Base-by-base conservation (phyloP, 2,888 invertebrate species). In the Anoncus sp. region DNA sequence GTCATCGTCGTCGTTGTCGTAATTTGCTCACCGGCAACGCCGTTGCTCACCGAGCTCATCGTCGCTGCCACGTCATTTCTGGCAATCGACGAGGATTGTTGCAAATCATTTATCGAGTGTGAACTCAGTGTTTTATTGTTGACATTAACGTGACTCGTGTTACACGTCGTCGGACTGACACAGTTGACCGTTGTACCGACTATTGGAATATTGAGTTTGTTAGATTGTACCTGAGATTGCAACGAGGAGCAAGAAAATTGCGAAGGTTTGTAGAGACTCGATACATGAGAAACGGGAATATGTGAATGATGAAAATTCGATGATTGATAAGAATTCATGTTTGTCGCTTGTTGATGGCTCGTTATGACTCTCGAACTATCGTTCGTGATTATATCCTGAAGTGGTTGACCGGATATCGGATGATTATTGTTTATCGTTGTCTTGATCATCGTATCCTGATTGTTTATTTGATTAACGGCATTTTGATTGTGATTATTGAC, bases 291-390 rank as follows among this genome's bases (percentile, higher is more conserved):
- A 4, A 85, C 87, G 0, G 89, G 86, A 76, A 88, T 87, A 16
- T 88, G 90, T 1, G 87, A 84, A 81, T 87, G 88, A 82, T 88
- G 89, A 55, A 85, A 89, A 40, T 83, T 85, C n/a, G 85, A 79
- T 9, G 84, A 75, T 1, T 85, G 82, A 73, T 87, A 87, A 0
- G 88, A 77, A 59, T 70, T 67, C 16, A 87, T 76, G 16, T 84
- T 81, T 27, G 83, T 82, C 7, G 82, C 43, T 27, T 74, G 74
- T 49, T 85, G 86, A 43, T 85, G 84, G 72, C 73, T 66, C 57
- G 63, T 81, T 43, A 80, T 70, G 18, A 62, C 60, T 53, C 84
- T 85, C 9, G 79, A 24, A 59, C 43, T 63, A 16, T 79, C 73
- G 35, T 24, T 53, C 1, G 69, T 20, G 9, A 70, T 38, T 16